Conservation (phyloP, 2,888 invertebrate species). For the Pammene aurita region DNA sequence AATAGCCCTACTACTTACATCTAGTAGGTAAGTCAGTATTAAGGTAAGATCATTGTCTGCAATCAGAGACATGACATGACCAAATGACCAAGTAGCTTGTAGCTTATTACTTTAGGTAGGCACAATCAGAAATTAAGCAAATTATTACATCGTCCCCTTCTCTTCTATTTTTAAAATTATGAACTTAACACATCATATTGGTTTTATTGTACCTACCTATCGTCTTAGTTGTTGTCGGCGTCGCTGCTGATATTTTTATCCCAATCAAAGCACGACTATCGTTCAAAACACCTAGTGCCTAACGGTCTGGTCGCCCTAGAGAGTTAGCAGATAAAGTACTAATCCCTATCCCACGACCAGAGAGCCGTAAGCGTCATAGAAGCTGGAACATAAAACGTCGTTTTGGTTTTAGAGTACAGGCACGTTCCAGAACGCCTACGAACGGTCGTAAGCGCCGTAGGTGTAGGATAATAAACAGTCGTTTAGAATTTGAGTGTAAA, state of each 20-base stretch:
- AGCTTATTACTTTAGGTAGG: too few relatives aligned
- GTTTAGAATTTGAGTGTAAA: conserved; percentile 11
- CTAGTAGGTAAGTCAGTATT: too few relatives aligned
- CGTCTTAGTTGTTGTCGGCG: too few relatives aligned
- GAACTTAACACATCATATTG: too few relatives aligned
- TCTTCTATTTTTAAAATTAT: too few relatives aligned
- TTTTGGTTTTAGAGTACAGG: not conserved
- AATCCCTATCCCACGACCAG: not conserved
- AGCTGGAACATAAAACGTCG: not conserved
- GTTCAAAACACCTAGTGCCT: conserved; percentile 1
- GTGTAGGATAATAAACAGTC: not conserved
- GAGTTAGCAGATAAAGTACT: conserved; percentile 16
- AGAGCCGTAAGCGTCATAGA: not conserved
- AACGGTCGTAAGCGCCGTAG: conserved; percentile 5
- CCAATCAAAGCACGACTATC: not conserved
- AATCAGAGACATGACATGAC: too few relatives aligned
- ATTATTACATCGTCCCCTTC: too few relatives aligned
- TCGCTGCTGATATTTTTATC: not conserved
- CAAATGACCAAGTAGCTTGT: too few relatives aligned
- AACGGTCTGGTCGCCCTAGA: conserved; percentile 17
- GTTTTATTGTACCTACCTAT: too few relatives aligned
- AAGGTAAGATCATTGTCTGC: too few relatives aligned
- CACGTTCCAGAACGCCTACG: not conserved
- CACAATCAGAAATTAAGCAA: too few relatives aligned
- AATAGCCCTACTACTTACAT: too few relatives aligned